phyloP scores from a whole-genome alignment of 2,797 vertebrate genomes.

The Nasua narica region DNA sequence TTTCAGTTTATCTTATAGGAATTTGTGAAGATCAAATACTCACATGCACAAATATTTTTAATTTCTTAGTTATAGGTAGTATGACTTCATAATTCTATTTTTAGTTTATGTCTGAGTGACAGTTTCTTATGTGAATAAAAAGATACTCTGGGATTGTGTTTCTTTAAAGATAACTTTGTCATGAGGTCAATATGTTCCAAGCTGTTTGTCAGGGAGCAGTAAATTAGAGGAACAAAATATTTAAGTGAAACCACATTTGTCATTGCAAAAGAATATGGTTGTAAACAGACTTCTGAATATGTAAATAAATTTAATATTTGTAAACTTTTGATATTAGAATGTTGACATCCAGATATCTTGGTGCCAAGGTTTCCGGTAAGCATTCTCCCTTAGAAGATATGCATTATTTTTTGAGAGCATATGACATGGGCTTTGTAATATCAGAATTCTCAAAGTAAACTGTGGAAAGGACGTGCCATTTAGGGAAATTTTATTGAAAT shows the following conservation, averaged over 20 bases:
- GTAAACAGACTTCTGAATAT: neutral
- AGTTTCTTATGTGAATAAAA: neutral
- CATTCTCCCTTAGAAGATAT: neutral
- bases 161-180: neutral
- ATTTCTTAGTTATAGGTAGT: neutral
- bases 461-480: neutral
- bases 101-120: neutral
- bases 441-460: neutral
- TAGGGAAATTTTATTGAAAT: neutral
- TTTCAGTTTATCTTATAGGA: neutral
- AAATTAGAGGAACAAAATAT: neutral
- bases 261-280: neutral
- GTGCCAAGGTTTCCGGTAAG: neutral
- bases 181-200: neutral
- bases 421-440: neutral
- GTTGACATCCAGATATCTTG: neutral
- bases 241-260: conserved; percentile 7
- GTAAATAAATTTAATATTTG: neutral
- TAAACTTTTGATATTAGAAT: neutral
- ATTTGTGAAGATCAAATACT: conserved; percentile 4
- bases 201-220: neutral
- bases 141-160: neutral
- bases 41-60: neutral
- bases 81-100: neutral
- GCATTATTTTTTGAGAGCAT: neutral